A percentile compares a stretch with the other conserved stretches of the same genome.
Evolutionary conservation across 2,888 invertebrate species (phyloP).

Genomic region (Penaeus monodon): DNA sequence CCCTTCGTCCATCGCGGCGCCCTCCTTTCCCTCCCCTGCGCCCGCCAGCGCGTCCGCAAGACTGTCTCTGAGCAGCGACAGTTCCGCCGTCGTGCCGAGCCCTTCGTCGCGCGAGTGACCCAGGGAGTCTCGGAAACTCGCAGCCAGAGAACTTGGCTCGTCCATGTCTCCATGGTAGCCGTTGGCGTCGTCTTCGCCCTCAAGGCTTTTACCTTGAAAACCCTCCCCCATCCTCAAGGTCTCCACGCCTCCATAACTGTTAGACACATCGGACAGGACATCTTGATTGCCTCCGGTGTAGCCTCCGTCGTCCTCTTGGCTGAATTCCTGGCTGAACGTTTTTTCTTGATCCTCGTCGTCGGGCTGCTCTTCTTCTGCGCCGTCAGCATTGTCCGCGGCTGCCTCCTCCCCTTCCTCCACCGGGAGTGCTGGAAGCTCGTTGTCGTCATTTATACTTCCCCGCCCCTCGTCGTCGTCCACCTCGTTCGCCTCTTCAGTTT

Average conservation of each 20-base stretch:
- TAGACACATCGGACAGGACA: no score
- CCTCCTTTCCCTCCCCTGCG: not conserved
- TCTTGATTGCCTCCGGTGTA: no score
- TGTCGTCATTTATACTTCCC: slow-evolving; percentile 45
- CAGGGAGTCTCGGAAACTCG: slow-evolving; percentile 15
- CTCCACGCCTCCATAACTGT: not conserved
- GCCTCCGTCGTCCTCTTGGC: not conserved
- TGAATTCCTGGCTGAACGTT: not conserved
- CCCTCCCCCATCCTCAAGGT: no score
- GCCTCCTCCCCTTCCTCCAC: not conserved
- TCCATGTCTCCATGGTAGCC: slow-evolving; percentile 50
- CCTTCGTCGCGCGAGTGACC: not conserved
- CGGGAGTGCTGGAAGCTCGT: not conserved
- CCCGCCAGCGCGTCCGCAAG: not conserved
- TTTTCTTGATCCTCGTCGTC: not conserved
- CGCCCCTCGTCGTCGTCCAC: slow-evolving; percentile 45
- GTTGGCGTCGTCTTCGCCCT: not conserved
- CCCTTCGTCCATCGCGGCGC: not conserved
- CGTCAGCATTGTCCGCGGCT: not conserved
- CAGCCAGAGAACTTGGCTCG: slow-evolving; percentile 42
- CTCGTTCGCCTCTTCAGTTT: slow-evolving; percentile 11
- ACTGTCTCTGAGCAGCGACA: not conserved
- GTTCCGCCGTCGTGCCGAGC: slow-evolving; percentile 3
- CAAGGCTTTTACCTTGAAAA: no score
- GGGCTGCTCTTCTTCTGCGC: not conserved